Percentiles rank a stretch among this genome's conserved stretches.
Evolutionary conservation across 2,113 vertebrate genomes (phyloP).

Genomic region (Copsychus sechellarum): DNA sequence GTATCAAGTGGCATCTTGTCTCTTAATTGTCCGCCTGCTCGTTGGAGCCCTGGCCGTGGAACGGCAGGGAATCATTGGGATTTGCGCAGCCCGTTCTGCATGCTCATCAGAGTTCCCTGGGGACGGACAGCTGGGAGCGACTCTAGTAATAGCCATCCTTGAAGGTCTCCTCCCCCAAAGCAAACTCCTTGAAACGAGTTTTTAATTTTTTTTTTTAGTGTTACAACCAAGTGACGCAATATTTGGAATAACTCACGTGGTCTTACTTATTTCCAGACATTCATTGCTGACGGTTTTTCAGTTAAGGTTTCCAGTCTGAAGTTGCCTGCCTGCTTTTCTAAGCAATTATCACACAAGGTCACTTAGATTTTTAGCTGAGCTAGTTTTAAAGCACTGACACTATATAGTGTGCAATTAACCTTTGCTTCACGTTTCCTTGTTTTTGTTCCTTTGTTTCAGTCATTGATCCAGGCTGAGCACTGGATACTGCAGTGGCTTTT

Average conservation of each 20-base stretch:
- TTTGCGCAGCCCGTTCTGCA: background rate
- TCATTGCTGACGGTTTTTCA: too few relatives aligned
- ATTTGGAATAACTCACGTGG: accelerated
- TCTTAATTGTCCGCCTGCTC: accelerated
- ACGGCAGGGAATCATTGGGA: background rate
- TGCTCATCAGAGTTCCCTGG: background rate
- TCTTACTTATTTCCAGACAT: background rate
- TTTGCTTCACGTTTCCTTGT: background rate
- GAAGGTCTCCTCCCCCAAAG: background rate
- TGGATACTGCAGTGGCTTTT: background rate
- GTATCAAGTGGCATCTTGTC: accelerated
- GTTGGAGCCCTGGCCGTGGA: accelerated
- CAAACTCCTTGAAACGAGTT: accelerated
- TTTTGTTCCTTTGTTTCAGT: background rate
- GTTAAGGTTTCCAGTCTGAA: accelerated
- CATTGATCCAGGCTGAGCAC: background rate
- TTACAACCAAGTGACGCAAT: background rate
- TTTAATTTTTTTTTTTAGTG: accelerated
- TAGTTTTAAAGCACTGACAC: background rate
- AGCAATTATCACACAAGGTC: background rate
- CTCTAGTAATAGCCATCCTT: background rate
- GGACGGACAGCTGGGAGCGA: background rate
- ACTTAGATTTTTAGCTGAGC: background rate
- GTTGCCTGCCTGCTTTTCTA: background rate
- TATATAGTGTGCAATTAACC: background rate